Evolutionary conservation across 2,888 invertebrate species (phyloP).

Genomic region (Idaea biselata): DNA sequence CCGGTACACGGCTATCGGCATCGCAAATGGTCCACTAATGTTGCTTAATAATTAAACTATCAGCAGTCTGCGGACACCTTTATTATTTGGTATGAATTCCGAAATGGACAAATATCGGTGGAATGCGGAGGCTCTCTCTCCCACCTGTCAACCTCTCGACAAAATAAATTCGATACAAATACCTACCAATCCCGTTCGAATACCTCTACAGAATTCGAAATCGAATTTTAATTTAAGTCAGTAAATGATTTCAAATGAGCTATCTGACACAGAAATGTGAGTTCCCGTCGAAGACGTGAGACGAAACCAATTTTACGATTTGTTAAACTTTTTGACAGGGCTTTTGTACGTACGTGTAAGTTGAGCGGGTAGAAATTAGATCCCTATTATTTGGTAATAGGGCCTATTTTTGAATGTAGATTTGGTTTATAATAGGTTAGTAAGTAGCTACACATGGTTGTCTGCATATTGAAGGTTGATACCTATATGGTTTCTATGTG

Average conservation of each 20-base stretch:
- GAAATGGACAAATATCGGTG: not conserved
- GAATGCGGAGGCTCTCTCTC: not conserved
- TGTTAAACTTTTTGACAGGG: conserved; percentile 21
- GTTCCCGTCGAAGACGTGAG: conserved; percentile 11
- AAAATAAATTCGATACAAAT: not conserved
- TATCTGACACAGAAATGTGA: conserved; percentile 22
- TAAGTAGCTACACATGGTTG: not conserved
- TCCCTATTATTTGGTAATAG: not conserved
- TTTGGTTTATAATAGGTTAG: not conserved
- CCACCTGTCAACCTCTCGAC: not conserved
- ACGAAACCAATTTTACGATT: conserved; percentile 17
- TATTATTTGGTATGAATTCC: not conserved
- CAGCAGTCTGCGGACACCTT: not conserved
- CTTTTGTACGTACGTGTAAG: conserved; percentile 9
- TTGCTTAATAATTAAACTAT: not conserved
- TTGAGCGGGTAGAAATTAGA: not conserved
- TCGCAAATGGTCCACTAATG: too few relatives aligned
- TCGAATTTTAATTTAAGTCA: conserved; percentile 12
- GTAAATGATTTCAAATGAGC: conserved; percentile 23
- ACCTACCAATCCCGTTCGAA: not conserved
- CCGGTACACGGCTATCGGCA: too few relatives aligned
- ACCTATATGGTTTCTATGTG: not conserved
- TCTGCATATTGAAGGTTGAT: not conserved
- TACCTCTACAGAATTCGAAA: conserved; percentile 9
- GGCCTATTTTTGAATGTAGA: not conserved